Percentiles rank a stretch among this genome's conserved stretches.
Conservation (phyloP, 1,140 invertebrate species). For the Diploscapter pachys region DNA sequence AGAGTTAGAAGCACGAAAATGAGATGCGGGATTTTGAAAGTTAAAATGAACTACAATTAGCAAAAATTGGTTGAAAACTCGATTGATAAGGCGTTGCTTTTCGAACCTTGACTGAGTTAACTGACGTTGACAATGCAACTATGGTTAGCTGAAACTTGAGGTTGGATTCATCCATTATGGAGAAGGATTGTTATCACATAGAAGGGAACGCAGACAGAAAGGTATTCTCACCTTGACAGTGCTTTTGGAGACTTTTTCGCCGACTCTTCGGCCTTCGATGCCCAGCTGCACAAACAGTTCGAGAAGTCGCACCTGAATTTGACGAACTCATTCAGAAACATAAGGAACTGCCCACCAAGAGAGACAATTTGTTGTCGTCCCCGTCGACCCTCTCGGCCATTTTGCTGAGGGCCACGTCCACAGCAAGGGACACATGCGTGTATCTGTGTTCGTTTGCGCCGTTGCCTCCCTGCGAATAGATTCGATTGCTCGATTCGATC, state of each 20-base stretch:
- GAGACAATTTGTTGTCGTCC: slow-evolving; percentile 75
- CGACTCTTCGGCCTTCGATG: slow-evolving; percentile 79
- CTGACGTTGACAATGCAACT: slow-evolving; percentile 32
- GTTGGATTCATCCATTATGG: not conserved
- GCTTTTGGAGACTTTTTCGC: slow-evolving; percentile 56
- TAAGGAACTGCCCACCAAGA: slow-evolving; percentile 67
- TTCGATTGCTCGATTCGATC: slow-evolving; percentile 82
- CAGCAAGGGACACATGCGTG: slow-evolving; percentile 81
- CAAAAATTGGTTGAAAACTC: not conserved
- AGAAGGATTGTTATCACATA: not conserved
- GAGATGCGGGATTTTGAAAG: not conserved
- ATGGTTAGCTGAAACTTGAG: slow-evolving; percentile 28
- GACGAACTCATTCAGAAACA: too few relatives aligned
- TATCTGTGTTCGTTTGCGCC: slow-evolving; percentile 67
- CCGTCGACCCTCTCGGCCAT: slow-evolving; percentile 88
- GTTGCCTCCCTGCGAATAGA: slow-evolving; percentile 70
- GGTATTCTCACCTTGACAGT: slow-evolving; percentile 47
- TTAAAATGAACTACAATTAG: slow-evolving; percentile 17
- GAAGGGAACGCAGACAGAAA: not conserved
- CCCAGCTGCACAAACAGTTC: slow-evolving; percentile 96
- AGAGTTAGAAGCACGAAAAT: not conserved
- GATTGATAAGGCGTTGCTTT: not conserved
- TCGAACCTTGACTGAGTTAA: slow-evolving; percentile 32
- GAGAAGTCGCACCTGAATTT: slow-evolving; percentile 68
- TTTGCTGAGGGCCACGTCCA: slow-evolving; percentile 87